Conservation (phyloP, 2,888 invertebrate species). For the Xylota segnis region DNA sequence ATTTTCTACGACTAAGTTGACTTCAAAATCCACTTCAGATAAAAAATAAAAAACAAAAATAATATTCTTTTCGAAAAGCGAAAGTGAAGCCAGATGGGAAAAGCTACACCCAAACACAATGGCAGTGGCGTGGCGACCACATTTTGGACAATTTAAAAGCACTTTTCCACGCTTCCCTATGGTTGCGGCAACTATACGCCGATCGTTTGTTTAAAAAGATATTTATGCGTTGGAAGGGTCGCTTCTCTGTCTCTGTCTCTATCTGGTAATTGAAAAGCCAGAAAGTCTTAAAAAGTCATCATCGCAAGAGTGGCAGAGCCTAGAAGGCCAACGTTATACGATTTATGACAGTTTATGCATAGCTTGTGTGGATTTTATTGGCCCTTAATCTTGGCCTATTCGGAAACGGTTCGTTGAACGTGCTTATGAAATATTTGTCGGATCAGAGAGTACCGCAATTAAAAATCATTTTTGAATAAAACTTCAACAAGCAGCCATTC, state of each 20-base stretch:
- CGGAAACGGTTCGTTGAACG: slow-evolving; percentile 32
- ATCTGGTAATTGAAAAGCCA: neutral
- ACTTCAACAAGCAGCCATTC: neutral
- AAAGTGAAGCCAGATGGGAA: slow-evolving; percentile 45
- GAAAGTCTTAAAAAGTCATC: slow-evolving; percentile 7
- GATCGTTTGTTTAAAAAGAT: slow-evolving; percentile 4
- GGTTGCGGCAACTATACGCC: neutral
- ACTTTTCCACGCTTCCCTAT: slow-evolving; percentile 17
- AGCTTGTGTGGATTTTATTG: slow-evolving; percentile 20
- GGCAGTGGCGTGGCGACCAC: neutral
- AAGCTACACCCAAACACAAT: slow-evolving; percentile 7
- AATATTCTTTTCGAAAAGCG: slow-evolving; percentile 20
- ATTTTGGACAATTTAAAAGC: slow-evolving; percentile 20
- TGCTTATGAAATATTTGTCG: neutral
- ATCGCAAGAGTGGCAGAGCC: neutral
- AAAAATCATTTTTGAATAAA: slow-evolving; percentile 6
- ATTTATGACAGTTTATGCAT: slow-evolving; percentile 26
- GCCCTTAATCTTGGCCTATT: slow-evolving; percentile 9
- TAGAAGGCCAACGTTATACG: neutral
- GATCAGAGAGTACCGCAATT: slow-evolving; percentile 16
- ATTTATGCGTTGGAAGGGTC: slow-evolving; percentile 27
- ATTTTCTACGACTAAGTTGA: slow-evolving; percentile 27
- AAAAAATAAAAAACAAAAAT: neutral
- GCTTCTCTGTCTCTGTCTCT: neutral
- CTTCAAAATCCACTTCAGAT: slow-evolving; percentile 26